Evolutionary conservation across 2,113 vertebrate species (phyloP).

Genomic region (Cairina moschata): DNA sequence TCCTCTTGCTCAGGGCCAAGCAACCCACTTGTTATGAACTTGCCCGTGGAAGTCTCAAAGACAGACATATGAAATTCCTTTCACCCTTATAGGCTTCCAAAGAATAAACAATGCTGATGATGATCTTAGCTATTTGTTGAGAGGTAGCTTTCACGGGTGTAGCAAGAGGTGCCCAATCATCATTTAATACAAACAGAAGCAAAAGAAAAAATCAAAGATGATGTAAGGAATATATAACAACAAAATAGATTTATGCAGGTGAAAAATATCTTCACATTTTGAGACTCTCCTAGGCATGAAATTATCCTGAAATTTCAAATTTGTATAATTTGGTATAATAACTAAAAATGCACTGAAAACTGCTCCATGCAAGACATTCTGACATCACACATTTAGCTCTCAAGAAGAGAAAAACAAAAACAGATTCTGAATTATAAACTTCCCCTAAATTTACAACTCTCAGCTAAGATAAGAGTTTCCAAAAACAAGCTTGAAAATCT

Average conservation of each 20-base stretch:
- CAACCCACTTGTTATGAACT: background rate
- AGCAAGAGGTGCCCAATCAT: background rate
- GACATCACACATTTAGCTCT: slow-evolving; percentile 13
- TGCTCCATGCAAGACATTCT: slow-evolving; percentile 47
- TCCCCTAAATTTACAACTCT: slow-evolving; percentile 30
- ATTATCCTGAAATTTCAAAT: slow-evolving; percentile 61
- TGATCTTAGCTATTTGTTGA: background rate
- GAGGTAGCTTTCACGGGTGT: background rate
- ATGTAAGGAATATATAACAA: slow-evolving; percentile 13
- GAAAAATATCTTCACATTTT: slow-evolving; percentile 37
- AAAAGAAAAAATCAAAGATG: background rate
- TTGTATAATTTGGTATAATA: background rate
- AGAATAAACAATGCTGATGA: slow-evolving; percentile 28
- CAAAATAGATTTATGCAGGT: background rate
- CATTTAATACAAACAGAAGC: background rate
- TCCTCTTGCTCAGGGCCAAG: background rate
- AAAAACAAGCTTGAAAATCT: slow-evolving; percentile 53
- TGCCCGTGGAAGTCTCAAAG: background rate
- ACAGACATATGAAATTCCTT: background rate
- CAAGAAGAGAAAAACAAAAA: background rate
- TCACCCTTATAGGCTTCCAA: background rate
- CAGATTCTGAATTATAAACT: slow-evolving; percentile 34
- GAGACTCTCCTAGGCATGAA: slow-evolving; percentile 37
- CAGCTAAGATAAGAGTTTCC: slow-evolving; percentile 36
- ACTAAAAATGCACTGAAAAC: slow-evolving; percentile 22